phyloP scores from a whole-genome alignment of 2,888 invertebrate genomes.

The Oligia fasciuncula region DNA sequence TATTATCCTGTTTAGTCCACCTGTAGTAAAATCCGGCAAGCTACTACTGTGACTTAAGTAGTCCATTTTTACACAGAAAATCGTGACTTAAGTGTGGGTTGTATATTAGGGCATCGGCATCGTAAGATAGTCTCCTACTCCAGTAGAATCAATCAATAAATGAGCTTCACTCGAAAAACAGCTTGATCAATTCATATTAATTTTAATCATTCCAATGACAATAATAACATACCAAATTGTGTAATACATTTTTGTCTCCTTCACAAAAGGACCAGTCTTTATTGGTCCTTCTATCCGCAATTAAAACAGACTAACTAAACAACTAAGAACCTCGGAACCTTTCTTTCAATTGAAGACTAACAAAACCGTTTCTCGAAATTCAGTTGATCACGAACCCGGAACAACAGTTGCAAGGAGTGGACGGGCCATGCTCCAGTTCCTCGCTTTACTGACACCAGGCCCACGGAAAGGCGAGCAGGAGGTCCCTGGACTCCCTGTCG shows the following conservation, averaged over 20 bases:
- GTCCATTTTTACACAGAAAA: no score
- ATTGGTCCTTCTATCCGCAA: neutral
- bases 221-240: neutral
- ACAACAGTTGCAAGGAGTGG: constrained; percentile 84
- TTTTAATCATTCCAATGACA: neutral
- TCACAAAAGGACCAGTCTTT: neutral
- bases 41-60: no score
- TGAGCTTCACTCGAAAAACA: neutral
- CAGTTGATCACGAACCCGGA: constrained; percentile 82
- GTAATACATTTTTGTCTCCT: neutral
- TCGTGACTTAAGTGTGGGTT: no score
- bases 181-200: neutral
- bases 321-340: neutral
- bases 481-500: constrained; percentile 84
- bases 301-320: neutral
- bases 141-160: neutral
- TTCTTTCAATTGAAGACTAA: constrained; percentile 22
- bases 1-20: neutral
- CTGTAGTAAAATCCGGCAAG: neutral
- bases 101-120: neutral
- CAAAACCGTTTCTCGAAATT: constrained; percentile 30
- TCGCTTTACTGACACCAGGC: constrained; percentile 88
- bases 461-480: constrained; percentile 74
- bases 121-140: neutral
- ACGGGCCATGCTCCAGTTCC: constrained; percentile 87